Base-by-base conservation (phyloP, 2,888 invertebrate genomes). In the Eudasyphora cyanicolor region DNA sequence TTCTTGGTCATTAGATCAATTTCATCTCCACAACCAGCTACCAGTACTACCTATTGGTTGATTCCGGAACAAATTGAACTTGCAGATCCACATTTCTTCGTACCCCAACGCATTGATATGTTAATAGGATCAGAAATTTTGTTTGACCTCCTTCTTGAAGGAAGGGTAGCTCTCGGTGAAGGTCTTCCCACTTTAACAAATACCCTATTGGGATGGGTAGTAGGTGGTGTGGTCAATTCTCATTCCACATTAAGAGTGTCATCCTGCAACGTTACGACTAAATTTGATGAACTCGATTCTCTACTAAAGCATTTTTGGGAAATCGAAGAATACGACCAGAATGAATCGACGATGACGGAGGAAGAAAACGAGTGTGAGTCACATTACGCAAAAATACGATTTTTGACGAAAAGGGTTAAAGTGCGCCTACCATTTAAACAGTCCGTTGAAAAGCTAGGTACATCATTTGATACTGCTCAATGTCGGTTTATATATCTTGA, bases 361-460 rank as follows among this genome's bases (percentile, higher is more conserved):
- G 70, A 82, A 51, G 70, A 82, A 49, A n/a, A 42, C 0, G 21
- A 51, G 14, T 75, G 57, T 2, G 75, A 76, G 35, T 1, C 5
- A 1, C 79, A 79, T 71, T 82, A 45, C 38, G 7, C 71, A 7
- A 70, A 21, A 71, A 82, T 12, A 75, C 75, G 3, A 29, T 71
- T 17, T 75, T 79, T 5, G 54, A 75, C 32, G 12, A 21, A 24
- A 70, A 42, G 78, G 19, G 54, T 71, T 6, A 54, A 79, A 12
- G 76, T 77, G 2, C 54, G 64, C 19, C 71, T 81, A 32, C 71
- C 81, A 17, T 76, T 81, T 17, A 81, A 71, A 19, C 3, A 8
- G 17, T 38, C 42, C 0, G 27, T 29, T 1, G 77, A 10, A 17
- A 5, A 67, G 19, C 67, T 77, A 60, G 77, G 82, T 5, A 73